Base-by-base conservation (phyloP, 1,140 invertebrate species). In the Geopemphigus sp. region DNA sequence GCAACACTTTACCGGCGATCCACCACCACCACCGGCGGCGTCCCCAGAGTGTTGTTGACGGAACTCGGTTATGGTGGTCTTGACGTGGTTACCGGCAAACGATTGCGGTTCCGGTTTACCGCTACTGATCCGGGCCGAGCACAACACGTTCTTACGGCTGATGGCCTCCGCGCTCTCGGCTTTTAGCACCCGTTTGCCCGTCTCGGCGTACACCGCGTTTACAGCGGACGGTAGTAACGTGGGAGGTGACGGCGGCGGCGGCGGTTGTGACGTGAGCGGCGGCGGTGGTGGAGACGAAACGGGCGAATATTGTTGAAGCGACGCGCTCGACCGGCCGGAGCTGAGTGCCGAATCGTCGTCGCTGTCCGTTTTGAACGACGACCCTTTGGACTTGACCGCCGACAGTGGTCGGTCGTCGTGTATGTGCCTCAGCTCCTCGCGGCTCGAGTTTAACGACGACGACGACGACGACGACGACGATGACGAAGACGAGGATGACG, bases 311-410 rank as follows among this genome's bases (percentile, higher is more conserved):
- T 87, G 87, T 17, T 68, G 66, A 8, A 89, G 87, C 0, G 92
- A 93, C 83, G 92, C 89, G 84, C 91, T 88, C 19, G 91, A 88
- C 88, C 89, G 91, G 53, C 92, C 92, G 53, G 89, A 92, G 84
- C 92, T 94, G 82, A 95, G 92, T 4, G 93, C 93, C 11, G 93
- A 94, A 85, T 95, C 93, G 83, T 93, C 94, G 84, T 95, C 93
- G 82, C 92, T 94, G 82, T 94, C 92, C 83, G 92, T 90, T 82
- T 84, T 88, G 57, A 81, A 73, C 26, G 32, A 61, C 26, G 50
- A 61, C 4, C 26, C 29, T 15, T 78, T 78, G 19, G 74, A 78
- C 15, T 78, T 61, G 22, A 5, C 53, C 0, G 57, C 50, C 3
- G 74, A 63, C 5, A 17, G 32, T 0, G 39, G 57, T 8, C 56